These are phyloP conservation scores for Damaliscus lunatus DNA, from an alignment of 2,113 vertebrate species.

Conservation along the genomic window DNA sequence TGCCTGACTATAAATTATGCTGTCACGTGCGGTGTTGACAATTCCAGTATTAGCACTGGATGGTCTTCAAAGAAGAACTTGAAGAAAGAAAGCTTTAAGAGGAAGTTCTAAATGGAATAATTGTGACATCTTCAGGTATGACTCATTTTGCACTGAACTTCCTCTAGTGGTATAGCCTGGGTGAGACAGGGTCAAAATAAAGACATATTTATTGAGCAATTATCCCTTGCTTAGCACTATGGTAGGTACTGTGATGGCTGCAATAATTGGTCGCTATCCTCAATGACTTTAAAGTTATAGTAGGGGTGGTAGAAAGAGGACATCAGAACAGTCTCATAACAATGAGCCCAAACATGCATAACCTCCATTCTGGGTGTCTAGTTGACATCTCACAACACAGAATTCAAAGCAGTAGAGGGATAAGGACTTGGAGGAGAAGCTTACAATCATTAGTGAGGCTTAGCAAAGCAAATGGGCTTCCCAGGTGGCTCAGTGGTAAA, in stretches of 20 bases:
- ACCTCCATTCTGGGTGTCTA: not conserved
- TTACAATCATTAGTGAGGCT: not conserved
- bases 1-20: not conserved
- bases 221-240: no score
- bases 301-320: not conserved
- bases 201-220: not conserved
- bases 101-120: not conserved
- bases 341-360: not conserved
- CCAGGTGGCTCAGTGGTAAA: not conserved
- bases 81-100: not conserved
- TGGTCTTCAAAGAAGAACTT: not conserved
- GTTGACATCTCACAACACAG: not conserved
- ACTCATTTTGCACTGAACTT: not conserved
- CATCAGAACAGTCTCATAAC: not conserved
- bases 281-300: not conserved
- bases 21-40: not conserved
- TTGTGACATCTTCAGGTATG: not conserved
- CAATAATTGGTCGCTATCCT: no score
- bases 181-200: not conserved
- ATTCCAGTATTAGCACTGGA: not conserved
- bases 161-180: not conserved
- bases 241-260: no score
- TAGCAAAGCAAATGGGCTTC: not conserved
- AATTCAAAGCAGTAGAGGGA: not conserved
- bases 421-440: no score